Evolutionary conservation across 1,140 invertebrate species (phyloP).

Genomic region (Brevipalpus yothersi): DNA sequence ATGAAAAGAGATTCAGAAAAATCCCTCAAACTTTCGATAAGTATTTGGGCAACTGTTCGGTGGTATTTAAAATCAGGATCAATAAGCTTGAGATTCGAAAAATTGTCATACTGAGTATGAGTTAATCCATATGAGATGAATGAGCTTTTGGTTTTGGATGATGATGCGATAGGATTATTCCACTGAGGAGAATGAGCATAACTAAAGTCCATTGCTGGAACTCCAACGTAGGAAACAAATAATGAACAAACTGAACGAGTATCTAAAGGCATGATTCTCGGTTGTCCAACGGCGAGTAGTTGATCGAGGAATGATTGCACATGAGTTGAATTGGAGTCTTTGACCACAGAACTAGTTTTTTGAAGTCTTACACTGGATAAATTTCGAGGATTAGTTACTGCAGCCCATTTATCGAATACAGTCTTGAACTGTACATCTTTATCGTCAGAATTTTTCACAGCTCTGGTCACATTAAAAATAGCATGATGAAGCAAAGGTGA

Average conservation of each 20-base stretch:
- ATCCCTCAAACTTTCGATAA: constrained; percentile 15
- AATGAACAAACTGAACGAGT: constrained; percentile 13
- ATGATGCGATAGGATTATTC: background rate
- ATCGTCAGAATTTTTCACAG: background rate
- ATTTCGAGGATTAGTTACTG: no score
- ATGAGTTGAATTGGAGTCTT: background rate
- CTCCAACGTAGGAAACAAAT: constrained; percentile 15
- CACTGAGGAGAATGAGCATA: constrained; percentile 2
- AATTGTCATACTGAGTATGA: constrained; percentile 18
- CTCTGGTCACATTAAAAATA: constrained; percentile 14
- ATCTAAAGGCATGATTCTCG: constrained; percentile 14
- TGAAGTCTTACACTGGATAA: no score
- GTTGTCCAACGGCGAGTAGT: constrained; percentile 6
- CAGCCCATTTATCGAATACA: constrained; percentile 7
- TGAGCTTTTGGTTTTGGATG: background rate
- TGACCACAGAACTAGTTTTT: background rate
- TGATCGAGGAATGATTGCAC: background rate
- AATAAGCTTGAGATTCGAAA: constrained; percentile 15
- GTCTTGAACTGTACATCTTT: background rate
- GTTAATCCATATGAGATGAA: constrained; percentile 15
- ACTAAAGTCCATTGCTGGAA: constrained; percentile 16
- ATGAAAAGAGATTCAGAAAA: constrained; percentile 16
- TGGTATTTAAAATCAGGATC: constrained; percentile 17
- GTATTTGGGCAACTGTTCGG: constrained; percentile 11
- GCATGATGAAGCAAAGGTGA: constrained; percentile 16